Evolutionary conservation across 2,797 vertebrate genomes (phyloP), one percentile per base, ranked within the genome.

Genomic region (Scarus forsteni): DNA sequence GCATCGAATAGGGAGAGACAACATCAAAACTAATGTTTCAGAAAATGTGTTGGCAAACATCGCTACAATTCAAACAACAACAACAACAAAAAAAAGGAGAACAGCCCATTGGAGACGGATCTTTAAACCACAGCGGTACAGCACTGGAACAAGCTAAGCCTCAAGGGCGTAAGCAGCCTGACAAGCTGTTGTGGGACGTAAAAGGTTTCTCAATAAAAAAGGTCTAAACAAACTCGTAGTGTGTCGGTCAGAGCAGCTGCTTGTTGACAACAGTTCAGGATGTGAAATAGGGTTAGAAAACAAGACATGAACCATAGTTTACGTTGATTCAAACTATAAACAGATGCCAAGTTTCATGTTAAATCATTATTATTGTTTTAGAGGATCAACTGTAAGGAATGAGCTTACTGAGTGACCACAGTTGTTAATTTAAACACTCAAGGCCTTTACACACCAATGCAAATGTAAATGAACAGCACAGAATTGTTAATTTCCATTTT

Each of bases 21-120:
- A 36, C 62, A 58, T 70, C 55, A 58, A 65, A 75, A 60, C 40
- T 36, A 61, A 51, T 44, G 60, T 51, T 40, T 69, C 54, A 11
- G 57, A 15, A 67, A 83, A 64, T 39, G 14, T 14, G 58, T 27
- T 39, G 19, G 55, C 27, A 48, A 70, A 70, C 11, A 1, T 12
- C 11, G 35, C 11, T 15, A 40, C 34, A 1, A 12, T 66, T 72
- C 54, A 60, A 54, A 50, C 7, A 57, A n/a, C n/a, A n/a, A n/a
- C n/a, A n/a, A n/a, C n/a, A n/a, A n/a, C n/a, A n/a, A n/a, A 34
- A 65, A 53, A 53, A 53, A 53, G 9, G 2, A 48, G 16, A n/a
- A 43, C 8, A 36, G 54, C 55, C 52, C 34, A 35, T 19, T 19
- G 18, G 48, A 44, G 36, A 55, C 1, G 3, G 39, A 66, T 54